Evolutionary conservation across 2,113 vertebrate genomes (phyloP).

Genomic region (Salminus brasiliensis): DNA sequence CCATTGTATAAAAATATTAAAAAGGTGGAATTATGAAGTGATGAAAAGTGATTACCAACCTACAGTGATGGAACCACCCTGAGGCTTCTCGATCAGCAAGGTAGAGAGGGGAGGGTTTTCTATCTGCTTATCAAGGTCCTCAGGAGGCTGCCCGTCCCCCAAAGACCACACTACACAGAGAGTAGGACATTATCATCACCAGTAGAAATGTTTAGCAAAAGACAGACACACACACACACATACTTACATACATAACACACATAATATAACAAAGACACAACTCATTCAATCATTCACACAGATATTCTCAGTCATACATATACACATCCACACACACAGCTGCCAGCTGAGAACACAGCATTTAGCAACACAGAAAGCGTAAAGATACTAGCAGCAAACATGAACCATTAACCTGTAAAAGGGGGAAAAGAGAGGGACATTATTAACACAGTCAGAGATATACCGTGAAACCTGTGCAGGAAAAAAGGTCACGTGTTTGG

Average conservation of each 20-base stretch:
- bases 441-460: slow-evolving; percentile 2
- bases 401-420: slow-evolving; percentile 33
- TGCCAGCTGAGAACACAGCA: slow-evolving; percentile 57
- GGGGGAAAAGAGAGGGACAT: slow-evolving; percentile 22
- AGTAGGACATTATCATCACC: slow-evolving; percentile 54
- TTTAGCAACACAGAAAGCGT: slow-evolving; percentile 72
- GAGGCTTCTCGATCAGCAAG: slow-evolving; percentile 88
- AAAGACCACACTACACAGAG: slow-evolving; percentile 85
- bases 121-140: slow-evolving; percentile 85
- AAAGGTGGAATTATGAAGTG: no score
- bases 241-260: slow-evolving; percentile 39
- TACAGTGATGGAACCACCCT: slow-evolving; percentile 82
- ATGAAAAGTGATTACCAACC: no score
- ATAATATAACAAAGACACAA: neutral
- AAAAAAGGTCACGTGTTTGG: neutral
- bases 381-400: slow-evolving; percentile 40
- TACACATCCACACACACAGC: slow-evolving; percentile 52
- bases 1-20: no score
- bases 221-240: slow-evolving; percentile 15
- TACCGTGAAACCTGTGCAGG: neutral
- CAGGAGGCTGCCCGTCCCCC: slow-evolving; percentile 82
- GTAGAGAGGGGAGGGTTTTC: slow-evolving; percentile 81
- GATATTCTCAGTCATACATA: slow-evolving; percentile 19
- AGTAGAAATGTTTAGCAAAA: slow-evolving; percentile 34
- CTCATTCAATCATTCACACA: slow-evolving; percentile 32